Conservation (phyloP, 1,140 invertebrate species). For the Adelges cooleyi region DNA sequence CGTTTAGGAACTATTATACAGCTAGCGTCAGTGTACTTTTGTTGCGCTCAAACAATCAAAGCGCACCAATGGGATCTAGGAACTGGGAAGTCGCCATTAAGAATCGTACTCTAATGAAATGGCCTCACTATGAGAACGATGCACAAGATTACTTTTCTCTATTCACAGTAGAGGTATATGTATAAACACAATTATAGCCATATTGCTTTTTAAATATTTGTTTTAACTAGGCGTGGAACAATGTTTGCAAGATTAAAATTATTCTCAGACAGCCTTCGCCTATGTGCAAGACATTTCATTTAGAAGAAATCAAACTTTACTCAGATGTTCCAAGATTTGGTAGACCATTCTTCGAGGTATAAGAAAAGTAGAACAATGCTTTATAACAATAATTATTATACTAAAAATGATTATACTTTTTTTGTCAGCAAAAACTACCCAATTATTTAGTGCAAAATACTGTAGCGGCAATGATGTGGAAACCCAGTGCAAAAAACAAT, state of each 20-base stretch:
- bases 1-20: constrained; percentile 10
- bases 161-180: neutral
- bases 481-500: neutral
- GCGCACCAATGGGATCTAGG: neutral
- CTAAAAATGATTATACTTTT: neutral
- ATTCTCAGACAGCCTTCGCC: constrained; percentile 12
- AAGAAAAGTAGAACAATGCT: too few species aligned
- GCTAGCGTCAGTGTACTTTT: neutral
- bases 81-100: constrained; percentile 22
- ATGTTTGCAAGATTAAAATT: constrained; percentile 19
- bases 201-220: too few species aligned
- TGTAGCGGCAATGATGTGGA: neutral
- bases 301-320: constrained; percentile 16
- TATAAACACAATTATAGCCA: too few species aligned
- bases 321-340: neutral
- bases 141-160: constrained; percentile 15
- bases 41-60: neutral
- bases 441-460: neutral
- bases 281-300: constrained; percentile 6
- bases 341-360: constrained; percentile 2
- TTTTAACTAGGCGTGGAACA: neutral
- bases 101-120: constrained; percentile 2
- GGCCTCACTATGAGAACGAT: neutral
- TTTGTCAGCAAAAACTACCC: constrained; percentile 6
- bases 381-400: too few species aligned